Percentiles rank a stretch among this genome's conserved stretches.
Conservation (phyloP, 1,140 invertebrate genomes). For the Hylaeus anthracinus region DNA sequence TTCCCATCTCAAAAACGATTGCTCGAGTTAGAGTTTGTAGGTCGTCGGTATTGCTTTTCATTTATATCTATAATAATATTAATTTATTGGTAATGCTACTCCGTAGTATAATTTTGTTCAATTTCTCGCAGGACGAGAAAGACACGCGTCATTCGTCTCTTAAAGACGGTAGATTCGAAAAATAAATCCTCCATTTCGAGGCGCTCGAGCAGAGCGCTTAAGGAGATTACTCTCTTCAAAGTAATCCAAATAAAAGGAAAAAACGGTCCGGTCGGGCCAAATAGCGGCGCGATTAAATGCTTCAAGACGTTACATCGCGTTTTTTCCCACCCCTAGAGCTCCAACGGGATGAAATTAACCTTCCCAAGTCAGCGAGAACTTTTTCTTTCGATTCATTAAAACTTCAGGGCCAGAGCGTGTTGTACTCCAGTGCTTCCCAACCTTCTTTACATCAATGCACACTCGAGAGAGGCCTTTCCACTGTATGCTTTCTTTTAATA, state of each 20-base stretch:
- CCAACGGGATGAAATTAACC: slow-evolving; percentile 59
- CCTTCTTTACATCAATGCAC: too few relatives aligned
- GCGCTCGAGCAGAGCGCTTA: neutral
- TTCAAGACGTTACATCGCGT: slow-evolving; percentile 50
- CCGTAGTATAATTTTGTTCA: too few relatives aligned
- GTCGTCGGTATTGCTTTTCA: too few relatives aligned
- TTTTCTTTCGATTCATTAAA: slow-evolving; percentile 66
- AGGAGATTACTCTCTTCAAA: slow-evolving; percentile 29
- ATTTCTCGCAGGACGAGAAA: neutral
- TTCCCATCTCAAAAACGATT: neutral
- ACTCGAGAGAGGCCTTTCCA: too few relatives aligned
- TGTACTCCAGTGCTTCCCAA: slow-evolving; percentile 34
- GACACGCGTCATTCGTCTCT: neutral
- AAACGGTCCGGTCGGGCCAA: slow-evolving; percentile 4
- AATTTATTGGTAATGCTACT: too few relatives aligned
- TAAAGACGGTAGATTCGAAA: neutral
- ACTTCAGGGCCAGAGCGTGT: slow-evolving; percentile 44
- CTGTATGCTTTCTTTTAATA: too few relatives aligned
- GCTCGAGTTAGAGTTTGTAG: too few relatives aligned
- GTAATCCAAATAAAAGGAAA: slow-evolving; percentile 28
- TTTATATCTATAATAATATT: too few relatives aligned
- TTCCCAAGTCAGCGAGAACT: slow-evolving; percentile 41
- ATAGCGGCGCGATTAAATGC: slow-evolving; percentile 43
- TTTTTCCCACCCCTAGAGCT: neutral
- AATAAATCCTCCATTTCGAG: slow-evolving; percentile 21